Evolutionary conservation across 2,888 invertebrate species (phyloP), one percentile per base, ranked within the genome.

Genomic region (Patella ulyssiponensis): DNA sequence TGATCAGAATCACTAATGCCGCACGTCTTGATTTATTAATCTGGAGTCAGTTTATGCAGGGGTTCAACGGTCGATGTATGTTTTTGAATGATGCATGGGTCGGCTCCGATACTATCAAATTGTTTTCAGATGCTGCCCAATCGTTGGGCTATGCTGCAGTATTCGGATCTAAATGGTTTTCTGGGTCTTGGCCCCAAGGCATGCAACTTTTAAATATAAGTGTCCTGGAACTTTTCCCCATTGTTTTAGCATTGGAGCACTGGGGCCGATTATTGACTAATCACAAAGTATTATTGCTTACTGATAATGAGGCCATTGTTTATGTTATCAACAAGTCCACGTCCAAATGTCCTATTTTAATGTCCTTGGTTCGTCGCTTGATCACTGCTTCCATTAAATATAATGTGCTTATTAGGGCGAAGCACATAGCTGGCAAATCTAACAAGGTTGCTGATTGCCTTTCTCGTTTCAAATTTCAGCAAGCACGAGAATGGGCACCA

Each of bases 101-200:
- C 12, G n/a, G n/a, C 44, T 72, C 72, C 15, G n/a, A 17, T 15
- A 56, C 23, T 17, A 33, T 74, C 11, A 20, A 17, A 17, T 58
- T 74, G 11, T 74, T 33, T n/a, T 56, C 74, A 15, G 74, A 74
- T 27, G 56, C 74, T 5, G 53, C 74, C 17, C n/a, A 20, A 33
- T 17, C 56, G 4, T 15, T 23, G 11, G 74, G 74, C n/a, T 74
- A 74, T 64, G 74, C 56, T 15, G 74, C 74, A 58, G 74, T 74
- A 12, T 56, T 64, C n/a, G 74, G 74, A 11, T 23, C n/a, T 20
- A 23, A 23, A 15, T 74, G 74, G 74, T 64, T 74, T 33, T 74
- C n/a, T 23, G 58, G 74, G 17, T 23, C 56, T 9, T 74, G 74
- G 74, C 20, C 56, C 17, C 15, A 20, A 23, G 64, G 12, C 64